A percentile compares a stretch with the other conserved stretches of the same genome.
Conservation (phyloP, 2,113 vertebrate genomes). For the Podilymbus podiceps region DNA sequence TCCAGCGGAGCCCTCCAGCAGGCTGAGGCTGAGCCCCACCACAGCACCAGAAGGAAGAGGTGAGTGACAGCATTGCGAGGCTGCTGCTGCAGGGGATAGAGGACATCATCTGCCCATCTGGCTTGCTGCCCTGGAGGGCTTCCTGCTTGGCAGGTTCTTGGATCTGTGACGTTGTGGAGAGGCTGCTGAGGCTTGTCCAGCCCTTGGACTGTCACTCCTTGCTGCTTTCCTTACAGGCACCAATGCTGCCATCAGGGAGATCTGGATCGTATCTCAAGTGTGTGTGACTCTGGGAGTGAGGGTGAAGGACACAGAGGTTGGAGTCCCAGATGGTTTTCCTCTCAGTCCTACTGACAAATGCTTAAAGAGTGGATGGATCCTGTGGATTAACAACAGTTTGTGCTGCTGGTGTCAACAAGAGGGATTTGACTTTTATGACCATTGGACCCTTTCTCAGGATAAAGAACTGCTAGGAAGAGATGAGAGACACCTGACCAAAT, state of each 20-base stretch:
- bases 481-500: neutral
- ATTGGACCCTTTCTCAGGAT: neutral
- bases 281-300: neutral
- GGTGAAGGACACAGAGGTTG: neutral
- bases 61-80: neutral
- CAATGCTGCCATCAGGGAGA: neutral
- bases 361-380: neutral
- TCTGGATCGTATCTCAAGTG: neutral
- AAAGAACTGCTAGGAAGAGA: neutral
- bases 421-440: neutral
- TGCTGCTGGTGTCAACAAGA: neutral
- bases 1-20: neutral
- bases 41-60: neutral
- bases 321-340: neutral
- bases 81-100: neutral
- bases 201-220: neutral
- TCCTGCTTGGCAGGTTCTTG: neutral
- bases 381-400: neutral
- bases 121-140: neutral
- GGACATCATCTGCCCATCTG: neutral
- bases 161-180: neutral
- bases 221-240: neutral
- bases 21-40: neutral
- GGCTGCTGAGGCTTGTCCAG: neutral
- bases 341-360: rapidly evolving